phyloP scores from a whole-genome alignment of 2,888 invertebrate species.

The Taenaris catops region DNA sequence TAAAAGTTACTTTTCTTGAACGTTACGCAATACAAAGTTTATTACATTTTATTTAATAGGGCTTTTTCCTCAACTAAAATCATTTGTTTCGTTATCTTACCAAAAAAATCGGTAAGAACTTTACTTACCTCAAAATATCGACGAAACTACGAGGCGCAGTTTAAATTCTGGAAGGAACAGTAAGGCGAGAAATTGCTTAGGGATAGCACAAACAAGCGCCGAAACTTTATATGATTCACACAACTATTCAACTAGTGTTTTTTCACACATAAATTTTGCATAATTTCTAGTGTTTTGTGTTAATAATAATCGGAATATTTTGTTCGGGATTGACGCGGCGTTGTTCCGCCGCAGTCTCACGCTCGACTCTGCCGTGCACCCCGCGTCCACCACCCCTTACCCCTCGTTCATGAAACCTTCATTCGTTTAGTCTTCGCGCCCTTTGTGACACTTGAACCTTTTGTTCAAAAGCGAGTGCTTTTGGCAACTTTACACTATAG shows the following conservation, averaged over 20 bases:
- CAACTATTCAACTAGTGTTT: conserved; percentile 47
- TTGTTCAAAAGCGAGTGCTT: conserved; percentile 60
- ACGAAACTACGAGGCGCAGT: conserved; percentile 41
- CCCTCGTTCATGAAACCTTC: conserved; percentile 46
- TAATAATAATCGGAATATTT: conserved; percentile 31
- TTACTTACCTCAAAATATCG: conserved; percentile 52
- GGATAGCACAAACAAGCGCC: conserved; percentile 49
- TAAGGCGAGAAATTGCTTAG: conserved; percentile 28
- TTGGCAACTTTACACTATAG: conserved; percentile 23
- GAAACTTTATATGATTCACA: conserved; percentile 29
- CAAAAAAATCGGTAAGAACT: too few species aligned
- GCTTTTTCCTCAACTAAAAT: too few species aligned
- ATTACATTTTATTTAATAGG: too few species aligned
- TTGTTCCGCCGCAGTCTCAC: conserved; percentile 65
- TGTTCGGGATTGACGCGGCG: conserved; percentile 49
- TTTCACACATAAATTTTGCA: conserved; percentile 46
- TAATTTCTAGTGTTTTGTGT: conserved; percentile 35
- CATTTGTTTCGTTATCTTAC: too few species aligned
- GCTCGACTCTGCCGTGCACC: conserved; percentile 50
- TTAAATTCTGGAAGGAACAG: conserved; percentile 25
- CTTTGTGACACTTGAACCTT: conserved; percentile 75
- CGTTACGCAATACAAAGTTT: too few species aligned
- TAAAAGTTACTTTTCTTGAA: too few species aligned
- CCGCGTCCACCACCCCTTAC: conserved; percentile 34
- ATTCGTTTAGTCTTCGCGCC: conserved; percentile 73